These are phyloP conservation scores for Meloe dianella DNA, from an alignment of 2,888 invertebrate genomes.

Conservation along the genomic window DNA sequence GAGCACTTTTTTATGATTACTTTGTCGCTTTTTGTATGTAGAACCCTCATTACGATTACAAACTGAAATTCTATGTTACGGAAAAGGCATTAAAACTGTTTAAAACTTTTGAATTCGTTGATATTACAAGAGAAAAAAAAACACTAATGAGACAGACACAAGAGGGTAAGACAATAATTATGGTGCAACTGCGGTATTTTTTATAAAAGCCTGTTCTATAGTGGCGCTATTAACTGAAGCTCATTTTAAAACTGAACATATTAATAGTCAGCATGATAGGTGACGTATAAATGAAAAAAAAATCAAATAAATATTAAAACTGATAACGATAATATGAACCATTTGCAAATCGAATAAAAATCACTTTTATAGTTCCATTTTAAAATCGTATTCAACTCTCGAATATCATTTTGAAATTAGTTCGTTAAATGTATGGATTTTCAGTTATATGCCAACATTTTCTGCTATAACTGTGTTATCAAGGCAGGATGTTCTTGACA, in stretches of 20 bases:
- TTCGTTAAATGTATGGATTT: constrained; percentile 17
- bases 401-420: not conserved
- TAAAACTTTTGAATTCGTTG: not conserved
- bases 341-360: not conserved
- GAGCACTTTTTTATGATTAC: constrained; percentile 25
- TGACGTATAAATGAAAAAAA: not conserved
- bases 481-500: constrained; percentile 13
- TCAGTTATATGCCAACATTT: constrained; percentile 16
- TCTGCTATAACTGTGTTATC: constrained; percentile 16
- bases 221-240: no score
- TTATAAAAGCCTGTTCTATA: not conserved
- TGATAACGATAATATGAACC: not conserved
- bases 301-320: not conserved
- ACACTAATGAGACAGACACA: not conserved
- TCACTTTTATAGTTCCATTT: not conserved
- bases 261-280: not conserved
- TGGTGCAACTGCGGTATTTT: no score
- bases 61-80: not conserved
- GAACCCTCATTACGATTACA: not conserved
- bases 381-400: not conserved
- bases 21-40: constrained; percentile 19
- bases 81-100: not conserved
- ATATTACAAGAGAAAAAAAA: not conserved
- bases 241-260: not conserved
- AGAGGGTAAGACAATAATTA: not conserved